These are phyloP conservation scores for Tipula confusa DNA, from an alignment of 2,888 invertebrate species.

Conservation along the genomic window DNA sequence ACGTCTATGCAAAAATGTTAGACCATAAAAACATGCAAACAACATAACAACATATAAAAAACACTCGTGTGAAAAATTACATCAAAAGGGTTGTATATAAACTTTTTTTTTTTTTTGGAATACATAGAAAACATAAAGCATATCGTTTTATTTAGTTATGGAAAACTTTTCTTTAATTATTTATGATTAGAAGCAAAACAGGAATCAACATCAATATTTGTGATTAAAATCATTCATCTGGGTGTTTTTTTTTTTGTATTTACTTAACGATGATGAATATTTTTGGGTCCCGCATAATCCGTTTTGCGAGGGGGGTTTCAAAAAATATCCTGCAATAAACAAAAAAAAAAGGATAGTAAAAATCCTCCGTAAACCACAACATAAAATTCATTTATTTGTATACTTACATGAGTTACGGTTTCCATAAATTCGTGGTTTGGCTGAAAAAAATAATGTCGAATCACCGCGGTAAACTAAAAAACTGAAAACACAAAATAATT, in stretches of 20 bases:
- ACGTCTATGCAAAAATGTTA: too few species aligned
- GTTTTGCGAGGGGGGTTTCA: neutral
- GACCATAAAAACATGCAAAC: conserved; percentile 4
- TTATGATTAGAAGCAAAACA: neutral
- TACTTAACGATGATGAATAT: conserved; percentile 5
- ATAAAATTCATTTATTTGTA: neutral
- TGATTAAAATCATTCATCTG: conserved; percentile 25
- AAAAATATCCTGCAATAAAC: neutral
- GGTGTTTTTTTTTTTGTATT: neutral
- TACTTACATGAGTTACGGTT: neutral
- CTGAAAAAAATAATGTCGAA: neutral
- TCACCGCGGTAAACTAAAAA: neutral
- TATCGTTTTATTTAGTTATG: neutral
- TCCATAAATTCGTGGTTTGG: neutral
- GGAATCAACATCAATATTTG: conserved; percentile 12
- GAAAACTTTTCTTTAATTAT: neutral
- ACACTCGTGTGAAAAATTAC: neutral
- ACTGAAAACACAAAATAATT: neutral
- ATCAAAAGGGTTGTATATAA: neutral
- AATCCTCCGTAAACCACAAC: neutral
- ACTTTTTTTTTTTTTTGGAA: neutral
- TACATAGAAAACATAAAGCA: conserved; percentile 25
- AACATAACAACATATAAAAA: neutral
- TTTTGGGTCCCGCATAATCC: neutral
- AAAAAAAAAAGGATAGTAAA: neutral